Conservation (phyloP, 2,888 invertebrate species). For the Philopedon plagiatum region DNA sequence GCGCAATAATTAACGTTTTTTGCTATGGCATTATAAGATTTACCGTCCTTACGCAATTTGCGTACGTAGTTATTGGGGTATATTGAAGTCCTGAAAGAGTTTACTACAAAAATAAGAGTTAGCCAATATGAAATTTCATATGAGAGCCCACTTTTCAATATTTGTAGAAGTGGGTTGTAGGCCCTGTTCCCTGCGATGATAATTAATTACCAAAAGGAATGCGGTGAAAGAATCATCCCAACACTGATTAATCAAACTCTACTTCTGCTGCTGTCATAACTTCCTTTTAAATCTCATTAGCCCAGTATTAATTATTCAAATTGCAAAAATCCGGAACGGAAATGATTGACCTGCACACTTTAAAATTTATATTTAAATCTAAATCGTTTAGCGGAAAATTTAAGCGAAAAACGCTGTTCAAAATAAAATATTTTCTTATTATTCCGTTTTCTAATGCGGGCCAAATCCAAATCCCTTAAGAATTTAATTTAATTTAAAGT, state of each 20-base stretch:
- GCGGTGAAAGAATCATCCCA: background rate
- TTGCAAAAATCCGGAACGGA: background rate
- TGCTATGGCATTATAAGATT: no score
- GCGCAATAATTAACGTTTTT: no score
- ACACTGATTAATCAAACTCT: background rate
- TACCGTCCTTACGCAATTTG: no score
- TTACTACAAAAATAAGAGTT: no score
- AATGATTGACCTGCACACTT: background rate
- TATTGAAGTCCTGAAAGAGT: no score
- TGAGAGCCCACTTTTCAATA: no score
- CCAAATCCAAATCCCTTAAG: slow-evolving; percentile 4
- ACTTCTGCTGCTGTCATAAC: background rate
- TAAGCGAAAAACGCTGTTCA: background rate
- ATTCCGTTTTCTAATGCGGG: background rate
- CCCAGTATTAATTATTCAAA: background rate
- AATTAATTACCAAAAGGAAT: background rate
- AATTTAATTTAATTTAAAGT: slow-evolving; percentile 3
- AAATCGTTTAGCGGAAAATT: background rate
- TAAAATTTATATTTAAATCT: slow-evolving; percentile 9
- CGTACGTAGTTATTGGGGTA: no score
- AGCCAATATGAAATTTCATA: no score
- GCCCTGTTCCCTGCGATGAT: background rate
- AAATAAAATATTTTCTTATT: slow-evolving; percentile 11
- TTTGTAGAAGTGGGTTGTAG: no score
- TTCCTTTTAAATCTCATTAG: background rate